phyloP scores from a whole-genome alignment of 1,140 invertebrate species.

The Apis cerana region DNA sequence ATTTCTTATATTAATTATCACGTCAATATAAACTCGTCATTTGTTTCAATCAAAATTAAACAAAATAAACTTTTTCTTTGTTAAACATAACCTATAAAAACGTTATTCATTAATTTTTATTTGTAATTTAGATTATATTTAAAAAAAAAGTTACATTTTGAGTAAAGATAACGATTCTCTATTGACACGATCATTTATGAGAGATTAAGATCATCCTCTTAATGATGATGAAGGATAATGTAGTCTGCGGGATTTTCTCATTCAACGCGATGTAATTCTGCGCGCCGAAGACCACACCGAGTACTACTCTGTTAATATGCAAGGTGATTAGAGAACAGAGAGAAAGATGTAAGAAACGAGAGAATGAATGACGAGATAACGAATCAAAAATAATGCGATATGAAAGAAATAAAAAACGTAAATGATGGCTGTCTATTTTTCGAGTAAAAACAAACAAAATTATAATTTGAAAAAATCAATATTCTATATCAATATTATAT shows the following conservation, averaged over 20 bases:
- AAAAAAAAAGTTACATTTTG: background rate
- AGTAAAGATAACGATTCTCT: background rate
- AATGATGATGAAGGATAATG: constrained; percentile 40
- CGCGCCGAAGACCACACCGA: background rate
- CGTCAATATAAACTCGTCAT: too few relatives aligned
- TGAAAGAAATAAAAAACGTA: background rate
- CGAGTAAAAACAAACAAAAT: background rate
- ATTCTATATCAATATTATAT: background rate
- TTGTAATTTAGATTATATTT: too few relatives aligned
- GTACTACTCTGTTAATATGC: constrained; percentile 7
- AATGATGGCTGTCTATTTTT: too few relatives aligned
- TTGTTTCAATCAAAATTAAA: too few relatives aligned
- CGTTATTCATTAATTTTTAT: too few relatives aligned
- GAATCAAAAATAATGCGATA: background rate
- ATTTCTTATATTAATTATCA: too few relatives aligned
- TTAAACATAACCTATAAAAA: too few relatives aligned
- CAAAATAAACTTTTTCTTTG: too few relatives aligned
- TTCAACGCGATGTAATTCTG: background rate
- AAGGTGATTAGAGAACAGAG: constrained; percentile 21
- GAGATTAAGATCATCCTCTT: background rate
- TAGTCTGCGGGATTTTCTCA: constrained; percentile 13
- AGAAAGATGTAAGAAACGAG: background rate
- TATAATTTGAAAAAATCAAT: background rate
- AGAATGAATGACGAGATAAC: background rate
- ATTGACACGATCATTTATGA: constrained; percentile 1